Conservation (phyloP, 2,888 invertebrate genomes). For the Dendrolimus pini region DNA sequence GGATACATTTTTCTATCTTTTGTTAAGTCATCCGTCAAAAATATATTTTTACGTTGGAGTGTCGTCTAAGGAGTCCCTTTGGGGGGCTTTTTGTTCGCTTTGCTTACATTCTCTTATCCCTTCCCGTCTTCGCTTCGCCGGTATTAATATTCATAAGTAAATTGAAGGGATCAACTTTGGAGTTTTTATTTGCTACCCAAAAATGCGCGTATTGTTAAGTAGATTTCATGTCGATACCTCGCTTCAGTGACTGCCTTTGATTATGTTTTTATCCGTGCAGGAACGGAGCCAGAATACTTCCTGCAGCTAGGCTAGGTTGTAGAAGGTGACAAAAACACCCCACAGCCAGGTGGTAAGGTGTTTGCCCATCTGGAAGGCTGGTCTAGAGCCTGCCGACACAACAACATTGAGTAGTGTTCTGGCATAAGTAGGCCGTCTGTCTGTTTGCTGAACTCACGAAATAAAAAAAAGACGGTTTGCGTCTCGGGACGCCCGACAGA, state of each 20-base stretch:
- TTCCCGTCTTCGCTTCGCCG: conserved; percentile 38
- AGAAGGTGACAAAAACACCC: too few species aligned
- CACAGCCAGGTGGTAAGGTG: too few species aligned
- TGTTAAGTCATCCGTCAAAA: conserved; percentile 67
- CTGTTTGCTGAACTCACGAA: too few species aligned
- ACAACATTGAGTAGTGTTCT: too few species aligned
- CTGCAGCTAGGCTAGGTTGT: too few species aligned
- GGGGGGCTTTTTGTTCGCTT: conserved; percentile 24
- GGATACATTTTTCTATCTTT: conserved; percentile 40
- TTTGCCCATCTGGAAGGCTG: too few species aligned
- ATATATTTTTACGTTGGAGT: conserved; percentile 60
- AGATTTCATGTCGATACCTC: neutral
- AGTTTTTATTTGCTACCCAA: neutral
- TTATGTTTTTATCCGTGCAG: too few species aligned
- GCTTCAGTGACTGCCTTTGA: neutral
- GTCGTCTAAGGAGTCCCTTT: conserved; percentile 29
- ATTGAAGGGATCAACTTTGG: conserved; percentile 51
- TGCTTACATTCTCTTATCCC: conserved; percentile 33
- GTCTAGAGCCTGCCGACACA: too few species aligned
- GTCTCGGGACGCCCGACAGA: too few species aligned
- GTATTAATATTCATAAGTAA: conserved; percentile 74
- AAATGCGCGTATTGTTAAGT: neutral
- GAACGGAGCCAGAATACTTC: too few species aligned
- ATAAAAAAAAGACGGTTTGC: too few species aligned
- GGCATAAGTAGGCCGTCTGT: too few species aligned